Evolutionary conservation across 1,140 invertebrate species (phyloP).

Genomic region (Arion vulgaris): DNA sequence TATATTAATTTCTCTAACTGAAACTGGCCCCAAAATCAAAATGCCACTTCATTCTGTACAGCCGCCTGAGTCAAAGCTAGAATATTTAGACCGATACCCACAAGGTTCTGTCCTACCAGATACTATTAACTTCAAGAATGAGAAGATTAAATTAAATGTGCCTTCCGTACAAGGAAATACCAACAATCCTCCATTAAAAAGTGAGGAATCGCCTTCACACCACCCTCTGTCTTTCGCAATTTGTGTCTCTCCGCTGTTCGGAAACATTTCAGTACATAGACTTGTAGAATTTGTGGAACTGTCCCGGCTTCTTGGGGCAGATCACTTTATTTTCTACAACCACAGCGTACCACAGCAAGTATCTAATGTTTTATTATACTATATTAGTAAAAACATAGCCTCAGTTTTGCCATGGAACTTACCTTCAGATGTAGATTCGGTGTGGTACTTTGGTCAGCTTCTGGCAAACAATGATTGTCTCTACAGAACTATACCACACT

Average conservation of each 20-base stretch:
- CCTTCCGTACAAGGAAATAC: neutral
- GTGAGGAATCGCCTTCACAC: neutral
- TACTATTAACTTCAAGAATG: neutral
- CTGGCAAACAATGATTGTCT: conserved; percentile 70
- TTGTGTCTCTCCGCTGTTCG: conserved; percentile 31
- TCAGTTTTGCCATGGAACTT: conserved; percentile 63
- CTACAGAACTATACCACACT: conserved; percentile 63
- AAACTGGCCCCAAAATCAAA: neutral
- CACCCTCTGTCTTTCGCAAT: conserved; percentile 19
- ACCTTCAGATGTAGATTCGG: conserved; percentile 49
- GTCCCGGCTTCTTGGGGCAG: neutral
- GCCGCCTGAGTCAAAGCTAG: neutral
- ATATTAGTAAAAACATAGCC: conserved; percentile 43
- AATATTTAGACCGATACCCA: neutral
- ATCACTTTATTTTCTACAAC: conserved; percentile 6
- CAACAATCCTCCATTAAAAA: neutral
- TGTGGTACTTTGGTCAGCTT: conserved; percentile 72
- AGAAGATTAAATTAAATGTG: conserved; percentile 13
- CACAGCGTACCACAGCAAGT: conserved; percentile 14
- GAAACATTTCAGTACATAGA: conserved; percentile 2
- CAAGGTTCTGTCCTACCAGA: neutral
- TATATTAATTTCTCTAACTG: neutral
- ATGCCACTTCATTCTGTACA: neutral
- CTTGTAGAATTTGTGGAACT: conserved; percentile 29
- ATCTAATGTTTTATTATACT: neutral